These are phyloP conservation scores for Mongoloraphidia duomilia DNA, from an alignment of 2,888 invertebrate genomes.

Conservation along the genomic window DNA sequence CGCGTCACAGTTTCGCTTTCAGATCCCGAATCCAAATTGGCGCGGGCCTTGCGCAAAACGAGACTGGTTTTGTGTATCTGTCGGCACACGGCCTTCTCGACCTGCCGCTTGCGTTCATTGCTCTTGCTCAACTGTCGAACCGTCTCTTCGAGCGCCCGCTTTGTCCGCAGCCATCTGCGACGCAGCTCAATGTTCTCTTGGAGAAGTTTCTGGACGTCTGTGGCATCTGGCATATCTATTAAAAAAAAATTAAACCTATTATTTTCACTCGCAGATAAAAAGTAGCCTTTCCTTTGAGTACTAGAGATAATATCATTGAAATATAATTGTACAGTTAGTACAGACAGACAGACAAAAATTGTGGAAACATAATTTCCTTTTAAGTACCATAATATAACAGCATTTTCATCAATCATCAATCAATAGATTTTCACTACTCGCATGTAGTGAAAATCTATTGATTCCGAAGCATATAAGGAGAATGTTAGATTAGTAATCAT, in stretches of 20 bases:
- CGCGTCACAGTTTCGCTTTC: conserved; percentile 22
- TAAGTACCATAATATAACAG: too few species aligned
- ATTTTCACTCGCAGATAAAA: not conserved
- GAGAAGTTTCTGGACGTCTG: conserved; percentile 34
- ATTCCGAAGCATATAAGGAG: too few species aligned
- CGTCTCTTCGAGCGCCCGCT: conserved; percentile 62
- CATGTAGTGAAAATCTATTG: too few species aligned
- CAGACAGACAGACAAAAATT: too few species aligned
- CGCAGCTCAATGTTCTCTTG: conserved; percentile 57
- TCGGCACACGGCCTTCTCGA: conserved; percentile 69
- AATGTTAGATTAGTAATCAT: too few species aligned
- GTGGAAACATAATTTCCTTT: too few species aligned
- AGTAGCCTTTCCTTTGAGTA: not conserved
- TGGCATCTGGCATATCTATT: conserved; percentile 5
- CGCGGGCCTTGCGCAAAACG: conserved; percentile 58
- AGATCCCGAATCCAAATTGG: conserved; percentile 46
- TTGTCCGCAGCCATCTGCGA: conserved; percentile 53
- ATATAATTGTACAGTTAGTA: too few species aligned
- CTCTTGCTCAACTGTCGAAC: conserved; percentile 58
- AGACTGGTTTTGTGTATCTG: conserved; percentile 68
- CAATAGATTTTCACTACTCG: too few species aligned
- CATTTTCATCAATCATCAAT: too few species aligned
- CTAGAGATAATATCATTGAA: not conserved
- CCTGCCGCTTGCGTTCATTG: conserved; percentile 65
- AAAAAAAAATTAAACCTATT: not conserved